Base-by-base conservation (phyloP, 37 sponge, comb jelly and placozoan species). In the Mnemiopsis leidyi region DNA sequence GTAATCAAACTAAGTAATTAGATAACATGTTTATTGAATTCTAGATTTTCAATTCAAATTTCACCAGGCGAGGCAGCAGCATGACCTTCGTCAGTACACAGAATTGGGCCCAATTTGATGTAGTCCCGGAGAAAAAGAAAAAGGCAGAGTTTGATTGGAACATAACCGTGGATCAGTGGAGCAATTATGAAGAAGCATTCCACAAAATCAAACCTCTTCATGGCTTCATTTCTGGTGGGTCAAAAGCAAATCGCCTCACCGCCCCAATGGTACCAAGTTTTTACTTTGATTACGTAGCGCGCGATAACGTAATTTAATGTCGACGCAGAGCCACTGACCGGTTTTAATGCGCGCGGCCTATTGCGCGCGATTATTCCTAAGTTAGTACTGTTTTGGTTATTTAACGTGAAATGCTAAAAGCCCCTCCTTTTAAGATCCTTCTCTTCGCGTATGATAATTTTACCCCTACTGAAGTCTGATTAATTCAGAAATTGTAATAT, bases 11-110 rank as follows among this genome's bases (percentile, higher is more conserved):
- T n/a, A n/a, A n/a, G n/a, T n/a, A n/a, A n/a, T n/a, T n/a, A n/a
- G n/a, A n/a, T n/a, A n/a, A n/a, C n/a, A n/a, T n/a, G n/a, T n/a
- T n/a, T n/a, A n/a, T n/a, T n/a, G n/a, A n/a, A n/a, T n/a, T n/a
- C n/a, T n/a, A n/a, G n/a, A n/a, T n/a, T n/a, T n/a, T 18, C 5
- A 48, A 13, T 48, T 48, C 9, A 48, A 48, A 48, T 48, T 18
- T 48, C 13, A 5, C 61, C 79, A 77, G 79, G 2, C 24, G 90
- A 1, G 90, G 90, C 29, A 85, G 90, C 35, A 85, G 90, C 29
- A 85, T 85, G 90, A 85, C 90, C 5, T 85, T 85, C 90, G 90
- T 85, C 61, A 85, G 90, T 25, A 85, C 90, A 0, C 61, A 85
- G 40, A 33, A 85, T 26, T 85, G 90, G 90, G 90, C 90, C 0